Evolutionary conservation across 2,888 invertebrate genomes (phyloP).

Genomic region (Trilocha varians): DNA sequence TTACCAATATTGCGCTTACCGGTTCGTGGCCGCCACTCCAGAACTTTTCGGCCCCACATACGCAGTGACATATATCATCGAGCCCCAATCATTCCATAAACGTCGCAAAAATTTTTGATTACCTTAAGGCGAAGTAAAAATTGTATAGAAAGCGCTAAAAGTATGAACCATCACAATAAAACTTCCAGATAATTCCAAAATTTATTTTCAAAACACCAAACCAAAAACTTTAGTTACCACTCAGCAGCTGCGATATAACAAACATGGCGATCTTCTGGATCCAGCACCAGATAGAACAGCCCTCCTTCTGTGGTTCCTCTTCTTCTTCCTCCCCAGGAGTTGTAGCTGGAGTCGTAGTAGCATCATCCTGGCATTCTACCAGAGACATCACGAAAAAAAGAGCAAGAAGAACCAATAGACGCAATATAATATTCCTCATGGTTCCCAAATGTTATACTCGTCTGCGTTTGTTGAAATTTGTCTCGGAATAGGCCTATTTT

Average conservation of each 20-base stretch:
- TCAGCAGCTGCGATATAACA: slow-evolving; percentile 59
- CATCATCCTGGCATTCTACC: slow-evolving; percentile 43
- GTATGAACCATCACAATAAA: neutral
- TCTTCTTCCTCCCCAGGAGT: slow-evolving; percentile 50
- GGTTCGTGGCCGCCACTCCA: no score
- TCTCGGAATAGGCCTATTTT: slow-evolving; percentile 11
- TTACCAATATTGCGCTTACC: no score
- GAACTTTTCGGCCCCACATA: no score
- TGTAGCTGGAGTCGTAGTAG: slow-evolving; percentile 39
- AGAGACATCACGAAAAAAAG: slow-evolving; percentile 26
- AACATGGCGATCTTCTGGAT: slow-evolving; percentile 69
- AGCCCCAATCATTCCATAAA: no score
- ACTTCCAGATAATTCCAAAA: neutral
- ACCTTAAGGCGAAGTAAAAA: no score
- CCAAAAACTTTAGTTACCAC: slow-evolving; percentile 28
- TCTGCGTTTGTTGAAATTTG: slow-evolving; percentile 9
- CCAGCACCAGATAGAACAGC: slow-evolving; percentile 70
- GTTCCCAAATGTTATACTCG: neutral
- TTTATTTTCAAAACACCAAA: neutral
- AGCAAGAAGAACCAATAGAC: slow-evolving; percentile 28
- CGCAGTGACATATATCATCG: no score
- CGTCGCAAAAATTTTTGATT: no score
- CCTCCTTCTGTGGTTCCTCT: slow-evolving; percentile 43
- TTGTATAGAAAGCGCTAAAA: no score
- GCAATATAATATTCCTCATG: slow-evolving; percentile 22